Evolutionary conservation across 2,113 vertebrate species (phyloP).

Genomic region (Castor canadensis): DNA sequence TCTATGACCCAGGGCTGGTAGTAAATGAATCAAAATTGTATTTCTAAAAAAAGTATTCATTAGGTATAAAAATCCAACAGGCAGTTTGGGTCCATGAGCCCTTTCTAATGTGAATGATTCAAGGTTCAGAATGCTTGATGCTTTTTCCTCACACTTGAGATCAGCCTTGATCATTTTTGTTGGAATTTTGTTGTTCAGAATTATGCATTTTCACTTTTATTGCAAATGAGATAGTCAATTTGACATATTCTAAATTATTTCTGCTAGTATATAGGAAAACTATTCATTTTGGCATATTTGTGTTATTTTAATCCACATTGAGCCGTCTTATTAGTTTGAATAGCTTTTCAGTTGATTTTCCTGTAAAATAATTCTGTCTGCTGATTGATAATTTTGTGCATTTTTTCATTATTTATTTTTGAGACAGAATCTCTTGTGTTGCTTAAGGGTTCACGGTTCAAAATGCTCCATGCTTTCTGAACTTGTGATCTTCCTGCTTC

Average conservation of each 20-base stretch:
- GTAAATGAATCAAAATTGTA: slow-evolving; percentile 58
- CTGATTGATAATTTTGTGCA: neutral
- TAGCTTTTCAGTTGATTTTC: slow-evolving; percentile 27
- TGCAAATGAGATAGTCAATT: neutral
- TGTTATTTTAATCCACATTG: neutral
- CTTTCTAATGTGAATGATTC: neutral
- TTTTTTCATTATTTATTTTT: neutral
- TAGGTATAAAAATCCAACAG: slow-evolving; percentile 15
- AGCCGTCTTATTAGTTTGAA: slow-evolving; percentile 17
- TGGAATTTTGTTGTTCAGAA: neutral
- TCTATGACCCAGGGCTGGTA: slow-evolving; percentile 52
- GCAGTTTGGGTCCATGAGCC: neutral
- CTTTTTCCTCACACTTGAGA: neutral
- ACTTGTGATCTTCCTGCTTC: neutral
- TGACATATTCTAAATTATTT: slow-evolving; percentile 5
- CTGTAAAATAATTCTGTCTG: neutral
- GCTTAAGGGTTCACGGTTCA: no score
- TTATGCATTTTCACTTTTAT: neutral
- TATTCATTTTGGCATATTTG: slow-evolving; percentile 30
- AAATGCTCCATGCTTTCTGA: no score
- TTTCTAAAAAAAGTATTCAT: slow-evolving; percentile 14
- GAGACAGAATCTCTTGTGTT: neutral
- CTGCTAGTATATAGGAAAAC: neutral
- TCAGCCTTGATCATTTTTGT: neutral
- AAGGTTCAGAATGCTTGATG: neutral